Percentiles rank a stretch among this genome's conserved stretches.
Conservation (phyloP, 1,140 invertebrate species). For the Drosophila obscura region DNA sequence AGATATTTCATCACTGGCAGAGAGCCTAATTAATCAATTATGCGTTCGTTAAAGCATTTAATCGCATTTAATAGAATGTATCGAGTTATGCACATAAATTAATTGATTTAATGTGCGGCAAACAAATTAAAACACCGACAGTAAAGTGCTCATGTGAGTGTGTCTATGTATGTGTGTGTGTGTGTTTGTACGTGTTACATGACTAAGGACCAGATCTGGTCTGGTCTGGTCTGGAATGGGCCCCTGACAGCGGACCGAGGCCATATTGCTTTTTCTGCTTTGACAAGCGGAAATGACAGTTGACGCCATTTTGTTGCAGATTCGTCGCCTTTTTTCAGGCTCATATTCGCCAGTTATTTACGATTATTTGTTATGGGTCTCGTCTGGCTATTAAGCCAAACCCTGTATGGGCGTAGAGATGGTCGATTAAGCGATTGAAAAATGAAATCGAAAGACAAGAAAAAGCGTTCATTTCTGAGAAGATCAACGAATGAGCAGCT, state of each 20-base stretch:
- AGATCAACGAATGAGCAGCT: too few relatives aligned
- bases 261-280: constrained; percentile 51
- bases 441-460: too few relatives aligned
- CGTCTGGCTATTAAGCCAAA: constrained; percentile 3
- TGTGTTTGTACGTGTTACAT: constrained; percentile 1
- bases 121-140: constrained; percentile 56
- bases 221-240: not conserved
- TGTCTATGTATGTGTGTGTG: not conserved
- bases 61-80: constrained; percentile 49
- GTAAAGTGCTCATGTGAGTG: constrained; percentile 6
- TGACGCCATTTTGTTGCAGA: constrained; percentile 50
- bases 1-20: constrained; percentile 29
- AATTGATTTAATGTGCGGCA: constrained; percentile 58
- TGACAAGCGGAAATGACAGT: constrained; percentile 56
- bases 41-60: constrained; percentile 57
- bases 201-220: too few relatives aligned
- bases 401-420: too few relatives aligned
- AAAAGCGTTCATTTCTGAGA: too few relatives aligned
- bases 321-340: not conserved
- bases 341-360: constrained; percentile 28
- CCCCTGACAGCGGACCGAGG: not conserved
- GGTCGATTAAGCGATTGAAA: too few relatives aligned
- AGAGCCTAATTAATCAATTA: constrained; percentile 63
- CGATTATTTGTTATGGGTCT: constrained; percentile 21
- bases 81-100: constrained; percentile 70